phyloP scores from a whole-genome alignment of 2,888 invertebrate species.

The Seira musarum region DNA sequence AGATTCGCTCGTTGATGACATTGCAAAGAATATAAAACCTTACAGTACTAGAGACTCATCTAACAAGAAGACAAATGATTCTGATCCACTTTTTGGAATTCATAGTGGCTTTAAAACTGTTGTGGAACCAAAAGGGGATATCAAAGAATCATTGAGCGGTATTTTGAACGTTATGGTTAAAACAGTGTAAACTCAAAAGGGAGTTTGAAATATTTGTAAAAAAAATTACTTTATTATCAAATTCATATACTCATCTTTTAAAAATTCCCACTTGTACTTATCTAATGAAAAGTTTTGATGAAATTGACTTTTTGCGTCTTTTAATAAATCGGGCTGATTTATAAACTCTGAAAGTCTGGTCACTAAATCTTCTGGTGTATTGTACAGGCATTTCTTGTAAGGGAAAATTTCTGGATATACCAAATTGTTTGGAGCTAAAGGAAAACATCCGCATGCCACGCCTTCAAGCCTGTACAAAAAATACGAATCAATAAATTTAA shows the following conservation, averaged over 20 bases:
- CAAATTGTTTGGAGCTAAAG: slow-evolving; percentile 79
- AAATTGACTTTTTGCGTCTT: slow-evolving; percentile 22
- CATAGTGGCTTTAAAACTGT: slow-evolving; percentile 35
- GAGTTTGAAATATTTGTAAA: background rate
- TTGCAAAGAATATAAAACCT: slow-evolving; percentile 42
- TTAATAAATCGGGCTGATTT: slow-evolving; percentile 30
- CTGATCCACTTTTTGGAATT: slow-evolving; percentile 30
- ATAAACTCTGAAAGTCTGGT: slow-evolving; percentile 73
- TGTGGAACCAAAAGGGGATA: slow-evolving; percentile 31
- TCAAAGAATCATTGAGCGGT: slow-evolving; percentile 6
- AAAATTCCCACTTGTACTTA: slow-evolving; percentile 53
- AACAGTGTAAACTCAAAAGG: background rate
- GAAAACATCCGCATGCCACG: slow-evolving; percentile 80
- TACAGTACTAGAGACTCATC: slow-evolving; percentile 51
- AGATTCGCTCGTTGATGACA: slow-evolving; percentile 52
- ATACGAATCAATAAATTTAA: slow-evolving; percentile 31
- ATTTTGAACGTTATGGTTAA: slow-evolving; percentile 30
- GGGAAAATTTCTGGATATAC: slow-evolving; percentile 82
- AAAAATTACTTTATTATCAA: slow-evolving; percentile 29
- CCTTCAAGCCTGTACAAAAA: slow-evolving; percentile 78
- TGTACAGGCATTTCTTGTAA: slow-evolving; percentile 77
- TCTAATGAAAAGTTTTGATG: slow-evolving; percentile 32
- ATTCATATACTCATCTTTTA: slow-evolving; percentile 40
- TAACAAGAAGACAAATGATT: slow-evolving; percentile 41
- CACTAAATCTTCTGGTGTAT: slow-evolving; percentile 76